Evolutionary conservation across 2,888 invertebrate species (phyloP), one percentile per base, ranked within the genome.

Genomic region (Mongoloraphidia duomilia): DNA sequence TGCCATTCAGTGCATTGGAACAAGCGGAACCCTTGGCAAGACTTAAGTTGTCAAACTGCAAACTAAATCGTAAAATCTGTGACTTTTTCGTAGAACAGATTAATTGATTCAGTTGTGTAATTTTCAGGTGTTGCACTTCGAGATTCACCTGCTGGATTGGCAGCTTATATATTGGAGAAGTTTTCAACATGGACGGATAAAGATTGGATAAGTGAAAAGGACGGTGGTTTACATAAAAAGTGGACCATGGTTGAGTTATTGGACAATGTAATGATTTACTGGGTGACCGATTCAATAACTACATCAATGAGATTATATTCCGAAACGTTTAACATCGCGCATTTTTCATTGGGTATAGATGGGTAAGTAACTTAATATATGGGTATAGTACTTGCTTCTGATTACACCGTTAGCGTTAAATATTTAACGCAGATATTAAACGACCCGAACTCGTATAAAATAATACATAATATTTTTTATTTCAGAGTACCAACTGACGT

Each of bases 101-200:
- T n/a, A n/a, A n/a, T 26, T 26, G 6, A 3, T 6, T 26, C 5
- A 26, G 26, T 26, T 26, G 26, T 52, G 37, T 49, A 44, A 41
- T 41, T 66, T 67, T 1, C 57, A 83, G 85, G 87, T 14, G 70
- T 77, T 1, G 82, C 72, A 0, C 63, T 92, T 35, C 69, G 74
- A 13, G 84, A 88, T 56, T 84, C 86, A 0, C 94, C 95, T 0
- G 76, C 83, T 0, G 93, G 91, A 1, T 66, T 95, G 50, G 91
- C 91, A 0, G 87, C 87, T 0, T 95, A 93, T 60, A 84, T 94
- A 47, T 65, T 95, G 10, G 93, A 95, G 60, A 94, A 93, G 64
- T 92, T 90, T 68, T 79, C 82, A 10, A 76, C 79, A 0, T 83
- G 85, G 82, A 86, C 84, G 0, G 74, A 80, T 61, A 61, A 62